Evolutionary conservation across 2,113 vertebrate genomes (phyloP), one percentile per base, ranked within the genome.

Genomic region (Perca schrenkii): DNA sequence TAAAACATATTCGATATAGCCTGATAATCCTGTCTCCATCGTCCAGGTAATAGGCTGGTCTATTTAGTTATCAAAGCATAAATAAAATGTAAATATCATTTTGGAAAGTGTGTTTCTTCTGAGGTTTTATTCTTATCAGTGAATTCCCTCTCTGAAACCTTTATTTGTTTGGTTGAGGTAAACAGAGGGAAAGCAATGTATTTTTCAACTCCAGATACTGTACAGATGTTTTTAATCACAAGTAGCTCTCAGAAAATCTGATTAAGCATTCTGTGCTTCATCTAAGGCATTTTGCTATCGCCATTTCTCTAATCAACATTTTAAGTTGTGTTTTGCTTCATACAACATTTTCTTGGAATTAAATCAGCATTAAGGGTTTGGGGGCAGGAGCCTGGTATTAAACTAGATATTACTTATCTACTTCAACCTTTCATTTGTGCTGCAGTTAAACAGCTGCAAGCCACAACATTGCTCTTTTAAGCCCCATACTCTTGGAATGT

Each of bases 61-160:
- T 93, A 92, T 95, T 95, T 93, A 94, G 94, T 93, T 95, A 93
- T 94, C 74, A 89, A 91, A 86, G 76, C 89, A 94, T 93, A 90
- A 95, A 94, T 94, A 93, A 95, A 95, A 91, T 93, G 85, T 88
- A 92, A 86, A 93, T 89, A 94, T 88, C 77, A 83, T 94, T 95
- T 94, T 94, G 86, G 76, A 89, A 90, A 88, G 62, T 83, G 76
- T 68, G 89, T 64, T 86, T 91, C 64, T 81, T 82, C 69, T 69
- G 60, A 62, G 40, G 57, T 83, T 83, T 92, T 86, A 47, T 89
- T 92, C 61, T 56, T 63, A 69, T 68, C 43, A 10, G 74, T 85
- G 21, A 67, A 69, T 62, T 77, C 66, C 4, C 40, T 73, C 72
- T 73, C 50, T 25, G 19, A 54, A 56, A 31, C n/a, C 10, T 79